These are phyloP conservation scores for Drosophila helvetica DNA, from an alignment of 2,888 invertebrate species.

Conservation along the genomic window DNA sequence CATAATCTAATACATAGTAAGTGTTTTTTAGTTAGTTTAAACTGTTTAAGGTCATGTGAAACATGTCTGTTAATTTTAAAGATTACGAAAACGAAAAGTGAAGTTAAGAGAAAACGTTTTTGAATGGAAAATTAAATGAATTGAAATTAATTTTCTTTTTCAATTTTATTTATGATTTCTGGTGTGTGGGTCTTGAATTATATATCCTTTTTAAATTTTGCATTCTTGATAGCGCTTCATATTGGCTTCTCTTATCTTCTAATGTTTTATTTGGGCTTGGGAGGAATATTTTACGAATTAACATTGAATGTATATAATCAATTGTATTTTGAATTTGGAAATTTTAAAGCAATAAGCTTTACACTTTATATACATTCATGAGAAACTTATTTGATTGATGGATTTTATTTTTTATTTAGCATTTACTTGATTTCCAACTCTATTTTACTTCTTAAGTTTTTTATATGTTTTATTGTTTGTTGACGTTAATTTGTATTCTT, in stretches of 20 bases:
- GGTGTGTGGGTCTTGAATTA: slow-evolving; percentile 49
- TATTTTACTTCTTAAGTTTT: neutral
- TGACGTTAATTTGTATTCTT: neutral
- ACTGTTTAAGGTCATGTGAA: slow-evolving; percentile 48
- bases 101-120: slow-evolving; percentile 15
- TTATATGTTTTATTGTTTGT: neutral
- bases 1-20: neutral
- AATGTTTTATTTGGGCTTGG: neutral
- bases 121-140: slow-evolving; percentile 64
- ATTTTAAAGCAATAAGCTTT: neutral
- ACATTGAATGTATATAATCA: neutral
- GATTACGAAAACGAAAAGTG: slow-evolving; percentile 17
- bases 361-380: too few relatives aligned
- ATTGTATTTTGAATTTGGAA: neutral
- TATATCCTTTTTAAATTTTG: neutral
- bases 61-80: slow-evolving; percentile 53
- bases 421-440: too few relatives aligned
- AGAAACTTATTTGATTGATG: too few relatives aligned
- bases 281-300: neutral
- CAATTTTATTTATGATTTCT: slow-evolving; percentile 44
- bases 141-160: slow-evolving; percentile 61
- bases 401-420: too few relatives aligned
- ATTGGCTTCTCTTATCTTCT: neutral
- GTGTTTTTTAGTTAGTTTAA: slow-evolving; percentile 22
- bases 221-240: neutral